Evolutionary conservation across 2,888 invertebrate species (phyloP).

Genomic region (Colostygia pectinataria): DNA sequence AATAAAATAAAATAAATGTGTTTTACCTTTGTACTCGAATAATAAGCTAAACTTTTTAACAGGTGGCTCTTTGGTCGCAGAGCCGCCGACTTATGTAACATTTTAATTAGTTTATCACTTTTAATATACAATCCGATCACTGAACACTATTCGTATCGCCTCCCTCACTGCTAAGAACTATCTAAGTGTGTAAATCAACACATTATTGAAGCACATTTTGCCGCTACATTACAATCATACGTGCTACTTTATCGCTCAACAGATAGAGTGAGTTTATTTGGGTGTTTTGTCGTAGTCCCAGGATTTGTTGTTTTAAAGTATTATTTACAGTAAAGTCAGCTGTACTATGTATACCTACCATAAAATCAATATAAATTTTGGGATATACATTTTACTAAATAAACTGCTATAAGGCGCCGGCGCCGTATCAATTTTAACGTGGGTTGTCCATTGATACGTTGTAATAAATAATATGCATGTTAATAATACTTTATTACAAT

Average conservation of each 20-base stretch:
- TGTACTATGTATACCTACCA: no score
- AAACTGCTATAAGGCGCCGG: no score
- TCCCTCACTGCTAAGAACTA: slow-evolving; percentile 25
- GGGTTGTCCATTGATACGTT: no score
- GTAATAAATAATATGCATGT: no score
- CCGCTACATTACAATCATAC: slow-evolving; percentile 31
- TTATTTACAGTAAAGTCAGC: neutral
- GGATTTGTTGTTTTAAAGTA: slow-evolving; percentile 17
- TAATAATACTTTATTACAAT: neutral
- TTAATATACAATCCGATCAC: slow-evolving; percentile 40
- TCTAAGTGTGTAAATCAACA: slow-evolving; percentile 30
- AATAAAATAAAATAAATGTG: neutral
- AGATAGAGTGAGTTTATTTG: slow-evolving; percentile 27
- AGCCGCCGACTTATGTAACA: slow-evolving; percentile 65
- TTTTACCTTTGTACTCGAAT: slow-evolving; percentile 65
- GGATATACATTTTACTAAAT: no score
- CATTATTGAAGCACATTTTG: slow-evolving; percentile 31
- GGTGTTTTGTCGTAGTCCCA: no score
- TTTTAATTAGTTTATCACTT: slow-evolving; percentile 42
- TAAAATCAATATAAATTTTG: no score
- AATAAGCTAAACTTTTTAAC: slow-evolving; percentile 57
- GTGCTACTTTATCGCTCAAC: slow-evolving; percentile 29
- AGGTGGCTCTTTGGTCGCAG: slow-evolving; percentile 56
- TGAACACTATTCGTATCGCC: slow-evolving; percentile 41
- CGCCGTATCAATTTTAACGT: no score